Conservation (phyloP, 2,113 vertebrate genomes). For the Notarius lentiginosus region DNA sequence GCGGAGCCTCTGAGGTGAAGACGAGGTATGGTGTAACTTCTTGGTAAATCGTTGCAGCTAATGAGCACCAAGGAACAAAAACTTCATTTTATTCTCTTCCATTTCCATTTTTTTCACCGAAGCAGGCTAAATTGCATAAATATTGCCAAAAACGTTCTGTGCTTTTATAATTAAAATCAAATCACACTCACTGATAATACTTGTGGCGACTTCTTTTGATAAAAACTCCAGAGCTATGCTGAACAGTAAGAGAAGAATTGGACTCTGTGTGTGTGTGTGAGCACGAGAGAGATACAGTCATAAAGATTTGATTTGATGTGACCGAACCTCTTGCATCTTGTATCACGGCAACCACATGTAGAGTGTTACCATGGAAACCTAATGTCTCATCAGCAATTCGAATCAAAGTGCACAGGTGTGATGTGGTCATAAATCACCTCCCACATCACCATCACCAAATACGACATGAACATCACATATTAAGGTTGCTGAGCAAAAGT, state of each 20-base stretch:
- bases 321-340: not conserved
- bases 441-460: not conserved
- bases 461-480: not conserved
- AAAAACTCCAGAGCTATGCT: not conserved
- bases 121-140: not conserved
- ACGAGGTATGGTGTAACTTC: not conserved
- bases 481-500: not conserved
- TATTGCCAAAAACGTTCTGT: not conserved
- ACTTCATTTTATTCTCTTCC: not conserved
- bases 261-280: not conserved
- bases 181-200: not conserved
- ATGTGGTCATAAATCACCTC: not conserved
- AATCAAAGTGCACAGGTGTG: slow-evolving; percentile 17
- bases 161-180: slow-evolving; percentile 23
- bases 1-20: not conserved
- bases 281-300: not conserved
- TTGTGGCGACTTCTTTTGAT: not conserved
- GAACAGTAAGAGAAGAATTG: not conserved
- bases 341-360: not conserved
- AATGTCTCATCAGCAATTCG: slow-evolving; percentile 22
- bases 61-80: not conserved
- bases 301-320: not conserved
- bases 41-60: not conserved
- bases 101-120: not conserved
- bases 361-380: slow-evolving; percentile 8